Conservation (phyloP, 2,113 vertebrate species). For the Corynorhinus townsendii region DNA sequence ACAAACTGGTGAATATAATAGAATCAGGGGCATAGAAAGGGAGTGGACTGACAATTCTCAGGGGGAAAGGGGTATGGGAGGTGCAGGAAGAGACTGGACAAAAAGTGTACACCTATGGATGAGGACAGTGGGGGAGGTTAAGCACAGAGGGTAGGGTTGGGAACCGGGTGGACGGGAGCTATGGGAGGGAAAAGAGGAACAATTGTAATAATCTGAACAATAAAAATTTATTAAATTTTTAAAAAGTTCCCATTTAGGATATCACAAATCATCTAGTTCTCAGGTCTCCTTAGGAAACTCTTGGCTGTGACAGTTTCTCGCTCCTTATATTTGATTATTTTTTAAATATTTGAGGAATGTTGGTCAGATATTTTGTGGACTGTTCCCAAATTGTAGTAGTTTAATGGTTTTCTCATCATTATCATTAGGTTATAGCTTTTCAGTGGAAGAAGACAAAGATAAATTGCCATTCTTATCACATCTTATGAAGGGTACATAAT, state of each 20-base stretch:
- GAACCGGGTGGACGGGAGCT: no score
- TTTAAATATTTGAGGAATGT: not conserved
- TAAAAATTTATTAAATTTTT: no score
- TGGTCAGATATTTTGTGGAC: not conserved
- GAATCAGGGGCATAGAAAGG: no score
- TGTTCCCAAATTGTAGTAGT: not conserved
- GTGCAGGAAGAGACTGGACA: no score
- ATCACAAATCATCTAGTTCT: not conserved
- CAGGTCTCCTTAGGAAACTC: not conserved
- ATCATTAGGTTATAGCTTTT: not conserved
- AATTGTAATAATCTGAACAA: no score
- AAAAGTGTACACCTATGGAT: no score
- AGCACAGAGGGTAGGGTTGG: no score
- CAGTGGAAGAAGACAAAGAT: not conserved
- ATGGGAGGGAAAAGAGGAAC: no score
- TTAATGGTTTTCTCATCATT: not conserved
- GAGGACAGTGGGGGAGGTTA: no score
- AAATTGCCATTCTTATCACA: not conserved
- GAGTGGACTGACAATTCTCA: no score
- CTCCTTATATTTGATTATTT: not conserved
- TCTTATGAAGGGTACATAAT: not conserved
- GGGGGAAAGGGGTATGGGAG: no score
- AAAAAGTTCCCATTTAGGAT: not conserved
- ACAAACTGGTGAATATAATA: no score
- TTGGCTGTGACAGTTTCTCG: not conserved